phyloP scores from a whole-genome alignment of 2,113 vertebrate genomes.

The Triplophysa tibetana region DNA sequence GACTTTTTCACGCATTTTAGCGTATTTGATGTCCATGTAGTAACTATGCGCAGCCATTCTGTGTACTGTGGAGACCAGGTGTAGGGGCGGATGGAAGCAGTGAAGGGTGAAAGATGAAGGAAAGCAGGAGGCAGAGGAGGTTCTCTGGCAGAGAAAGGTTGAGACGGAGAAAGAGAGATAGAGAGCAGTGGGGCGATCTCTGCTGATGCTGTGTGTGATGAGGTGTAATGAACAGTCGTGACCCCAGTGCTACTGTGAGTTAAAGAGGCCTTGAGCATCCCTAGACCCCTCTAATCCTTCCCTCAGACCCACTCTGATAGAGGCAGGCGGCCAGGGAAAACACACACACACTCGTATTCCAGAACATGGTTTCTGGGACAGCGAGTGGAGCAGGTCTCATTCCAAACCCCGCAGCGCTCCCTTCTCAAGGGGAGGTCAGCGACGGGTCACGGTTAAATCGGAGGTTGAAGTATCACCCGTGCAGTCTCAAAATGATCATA shows the following conservation, averaged over 20 bases:
- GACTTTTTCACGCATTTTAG: no score
- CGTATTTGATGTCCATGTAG: no score
- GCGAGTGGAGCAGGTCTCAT: constrained; percentile 35
- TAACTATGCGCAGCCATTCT: background rate
- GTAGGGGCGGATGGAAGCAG: background rate
- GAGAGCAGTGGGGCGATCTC: constrained; percentile 25
- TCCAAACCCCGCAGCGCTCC: constrained; percentile 39
- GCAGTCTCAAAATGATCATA: background rate
- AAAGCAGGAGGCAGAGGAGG: background rate
- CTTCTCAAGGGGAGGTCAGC: constrained; percentile 39
- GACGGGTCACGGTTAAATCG: constrained; percentile 49
- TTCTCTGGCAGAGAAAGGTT: background rate
- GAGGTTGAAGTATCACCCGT: constrained; percentile 19
- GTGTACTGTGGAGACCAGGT: background rate
- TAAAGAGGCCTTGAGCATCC: constrained; percentile 50
- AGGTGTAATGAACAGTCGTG: constrained; percentile 51
- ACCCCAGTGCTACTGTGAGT: constrained; percentile 43
- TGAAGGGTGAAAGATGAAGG: background rate
- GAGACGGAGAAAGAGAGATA: background rate
- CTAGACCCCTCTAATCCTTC: constrained; percentile 38
- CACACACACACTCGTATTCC: constrained; percentile 32
- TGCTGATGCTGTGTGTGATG: constrained; percentile 30
- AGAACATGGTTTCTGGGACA: constrained; percentile 51
- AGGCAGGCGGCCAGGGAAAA: constrained; percentile 31
- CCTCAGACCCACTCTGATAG: constrained; percentile 6